Conservation (phyloP, 2,888 invertebrate species). For the Acrobeloides nanus region DNA sequence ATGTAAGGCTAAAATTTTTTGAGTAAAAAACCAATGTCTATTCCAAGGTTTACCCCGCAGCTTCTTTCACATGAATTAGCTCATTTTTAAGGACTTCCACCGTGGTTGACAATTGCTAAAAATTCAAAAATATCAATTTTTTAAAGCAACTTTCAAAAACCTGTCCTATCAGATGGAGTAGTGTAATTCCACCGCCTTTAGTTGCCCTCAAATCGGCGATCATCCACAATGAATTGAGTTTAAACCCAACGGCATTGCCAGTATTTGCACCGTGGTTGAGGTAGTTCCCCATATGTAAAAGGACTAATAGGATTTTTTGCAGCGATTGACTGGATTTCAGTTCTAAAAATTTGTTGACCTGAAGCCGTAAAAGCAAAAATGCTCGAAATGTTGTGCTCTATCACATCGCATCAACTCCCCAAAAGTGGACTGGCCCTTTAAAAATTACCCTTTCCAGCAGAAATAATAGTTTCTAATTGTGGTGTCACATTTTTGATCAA, state of each 20-base stretch:
- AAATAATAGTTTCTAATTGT: constrained; percentile 80
- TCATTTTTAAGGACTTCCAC: constrained; percentile 14
- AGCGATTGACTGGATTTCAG: constrained; percentile 27
- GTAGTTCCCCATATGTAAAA: constrained; percentile 54
- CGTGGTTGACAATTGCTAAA: constrained; percentile 24
- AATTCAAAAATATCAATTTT: no score
- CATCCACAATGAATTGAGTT: constrained; percentile 28
- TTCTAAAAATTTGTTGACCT: constrained; percentile 22
- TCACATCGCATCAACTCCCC: no score
- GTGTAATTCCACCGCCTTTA: constrained; percentile 16
- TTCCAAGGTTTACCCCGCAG: constrained; percentile 18
- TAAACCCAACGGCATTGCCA: constrained; percentile 29
- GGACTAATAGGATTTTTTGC: constrained; percentile 47
- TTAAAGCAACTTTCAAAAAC: no score
- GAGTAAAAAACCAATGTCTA: background rate
- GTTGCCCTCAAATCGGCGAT: constrained; percentile 26
- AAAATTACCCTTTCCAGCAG: constrained; percentile 79
- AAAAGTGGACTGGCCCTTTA: no score
- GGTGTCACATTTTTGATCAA: constrained; percentile 84
- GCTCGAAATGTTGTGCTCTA: no score
- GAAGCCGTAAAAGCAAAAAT: no score
- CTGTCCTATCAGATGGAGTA: constrained; percentile 28
- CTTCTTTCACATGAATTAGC: constrained; percentile 14
- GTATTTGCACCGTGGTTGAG: constrained; percentile 40
- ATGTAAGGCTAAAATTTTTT: constrained; percentile 9